Percentiles rank a stretch among this genome's conserved stretches.
These are phyloP conservation scores for Lithophane leautieri DNA, from an alignment of 2,888 invertebrate species.

Conservation along the genomic window DNA sequence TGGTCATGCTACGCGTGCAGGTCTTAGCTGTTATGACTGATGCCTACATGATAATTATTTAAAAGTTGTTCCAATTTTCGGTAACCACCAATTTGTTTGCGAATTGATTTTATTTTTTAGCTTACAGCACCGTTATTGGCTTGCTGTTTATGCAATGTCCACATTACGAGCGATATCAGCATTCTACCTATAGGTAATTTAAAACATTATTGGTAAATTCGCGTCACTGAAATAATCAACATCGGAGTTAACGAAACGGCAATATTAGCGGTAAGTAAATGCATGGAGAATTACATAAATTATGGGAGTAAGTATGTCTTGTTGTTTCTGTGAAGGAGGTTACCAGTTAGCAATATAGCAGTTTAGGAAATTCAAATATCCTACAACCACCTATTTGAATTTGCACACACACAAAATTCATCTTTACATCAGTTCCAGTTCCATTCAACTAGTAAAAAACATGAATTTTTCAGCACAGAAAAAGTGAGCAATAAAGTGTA, in stretches of 20 bases:
- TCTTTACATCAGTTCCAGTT: too few relatives aligned
- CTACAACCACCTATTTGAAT: not conserved
- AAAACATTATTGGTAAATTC: slow-evolving; percentile 46
- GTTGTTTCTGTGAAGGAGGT: not conserved
- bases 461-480: not conserved
- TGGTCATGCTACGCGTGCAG: too few relatives aligned
- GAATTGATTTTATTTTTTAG: slow-evolving; percentile 38
- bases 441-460: not conserved
- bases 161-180: slow-evolving; percentile 40
- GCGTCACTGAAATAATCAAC: slow-evolving; percentile 22
- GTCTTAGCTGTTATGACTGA: too few relatives aligned
- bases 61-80: not conserved
- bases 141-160: slow-evolving; percentile 38
- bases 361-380: not conserved
- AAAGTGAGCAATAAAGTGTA: too few relatives aligned
- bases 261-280: slow-evolving; percentile 2
- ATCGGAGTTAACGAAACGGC: not conserved
- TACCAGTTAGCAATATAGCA: not conserved
- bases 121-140: slow-evolving; percentile 35
- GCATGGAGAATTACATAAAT: not conserved
- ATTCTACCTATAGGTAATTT: slow-evolving; percentile 49
- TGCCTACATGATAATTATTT: not conserved
- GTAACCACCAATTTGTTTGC: not conserved
- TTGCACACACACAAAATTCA: not conserved
- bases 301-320: not conserved